Conservation (phyloP, 2,888 invertebrate species). For the Pachycephus smyrnensis region DNA sequence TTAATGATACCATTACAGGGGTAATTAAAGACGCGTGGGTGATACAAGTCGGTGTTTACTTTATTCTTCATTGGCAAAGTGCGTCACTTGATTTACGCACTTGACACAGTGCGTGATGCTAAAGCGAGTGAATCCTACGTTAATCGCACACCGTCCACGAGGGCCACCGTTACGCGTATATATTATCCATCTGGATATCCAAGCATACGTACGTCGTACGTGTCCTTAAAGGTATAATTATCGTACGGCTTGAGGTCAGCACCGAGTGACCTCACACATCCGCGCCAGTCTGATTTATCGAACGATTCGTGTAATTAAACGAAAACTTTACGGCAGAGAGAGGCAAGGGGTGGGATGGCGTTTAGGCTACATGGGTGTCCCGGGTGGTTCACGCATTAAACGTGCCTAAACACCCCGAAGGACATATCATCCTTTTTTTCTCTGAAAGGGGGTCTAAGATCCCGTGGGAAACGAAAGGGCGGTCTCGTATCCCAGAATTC, state of each 20-base stretch:
- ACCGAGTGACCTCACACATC: slow-evolving; percentile 13
- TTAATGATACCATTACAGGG: slow-evolving; percentile 36
- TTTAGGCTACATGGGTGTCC: slow-evolving; percentile 22
- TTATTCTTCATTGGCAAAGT: slow-evolving; percentile 18
- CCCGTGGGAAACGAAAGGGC: slow-evolving; percentile 2
- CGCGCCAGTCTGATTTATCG: slow-evolving; percentile 27
- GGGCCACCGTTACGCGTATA: slow-evolving; percentile 10
- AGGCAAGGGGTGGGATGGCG: background rate
- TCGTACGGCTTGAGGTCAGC: slow-evolving; percentile 4
- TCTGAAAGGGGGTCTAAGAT: background rate
- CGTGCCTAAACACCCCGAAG: slow-evolving; percentile 4
- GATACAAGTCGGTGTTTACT: slow-evolving; percentile 18
- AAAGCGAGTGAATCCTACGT: slow-evolving; percentile 2
- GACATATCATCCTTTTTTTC: background rate
- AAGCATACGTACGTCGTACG: background rate
- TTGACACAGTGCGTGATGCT: slow-evolving; percentile 22
- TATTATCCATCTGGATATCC: background rate
- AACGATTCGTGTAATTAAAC: slow-evolving; percentile 25
- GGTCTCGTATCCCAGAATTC: background rate
- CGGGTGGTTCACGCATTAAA: background rate
- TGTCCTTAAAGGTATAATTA: slow-evolving; percentile 8
- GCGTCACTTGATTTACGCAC: slow-evolving; percentile 37
- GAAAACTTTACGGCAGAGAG: slow-evolving; percentile 18
- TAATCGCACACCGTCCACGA: background rate
- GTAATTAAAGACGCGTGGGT: slow-evolving; percentile 35